Base-by-base conservation (phyloP, 92 coral and sea anemone genomes). In the Zoanthus solanderi region DNA sequence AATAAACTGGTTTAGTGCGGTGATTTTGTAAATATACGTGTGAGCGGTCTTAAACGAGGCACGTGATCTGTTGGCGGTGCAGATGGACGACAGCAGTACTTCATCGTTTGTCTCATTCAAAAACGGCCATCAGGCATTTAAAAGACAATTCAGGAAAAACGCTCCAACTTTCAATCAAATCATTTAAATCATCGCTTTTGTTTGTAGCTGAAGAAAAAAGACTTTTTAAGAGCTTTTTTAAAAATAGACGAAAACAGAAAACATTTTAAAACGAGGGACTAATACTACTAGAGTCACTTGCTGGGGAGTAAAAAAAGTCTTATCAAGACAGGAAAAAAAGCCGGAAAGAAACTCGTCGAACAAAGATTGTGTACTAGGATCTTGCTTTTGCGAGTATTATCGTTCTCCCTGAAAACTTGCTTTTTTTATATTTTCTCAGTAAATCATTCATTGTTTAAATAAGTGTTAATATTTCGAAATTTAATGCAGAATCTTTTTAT, bases 1-100 rank as follows among this genome's bases (percentile, higher is more conserved):
- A 91, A 87, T 78, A 71, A 84, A 85, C 93, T 91, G 89, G 84
- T 88, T 94, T 91, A 75, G 90, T 86, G 85, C 58, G 85, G 61
- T 46, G 75, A 81, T 81, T 66, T 47, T 65, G 42, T 47, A 81
- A 60, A 60, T 60, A 65, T 71, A 81, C 58, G 85, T 13, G 45
- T n/a, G 34, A 29, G 63, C 15, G 45, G 17, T 44, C 47, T n/a
- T 47, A 67, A 65, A 47, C 29, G 63, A 46, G 29, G 15, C 85
- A 81, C 85, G 85, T 81, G 85, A 81, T 66, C 58, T 28, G 13
- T 56, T 68, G 42, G 74, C 65, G 29, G 85, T 81, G 60, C 85
- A 81, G 85, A 81, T 81, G 85, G 73, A 58, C 28, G 74, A 66
- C 85, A 81, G 85, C 11, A 81, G 85, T 81, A 16, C 29, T 44